Base-by-base conservation (phyloP, 1,140 invertebrate species). In the Neomicropteryx cornuta region DNA sequence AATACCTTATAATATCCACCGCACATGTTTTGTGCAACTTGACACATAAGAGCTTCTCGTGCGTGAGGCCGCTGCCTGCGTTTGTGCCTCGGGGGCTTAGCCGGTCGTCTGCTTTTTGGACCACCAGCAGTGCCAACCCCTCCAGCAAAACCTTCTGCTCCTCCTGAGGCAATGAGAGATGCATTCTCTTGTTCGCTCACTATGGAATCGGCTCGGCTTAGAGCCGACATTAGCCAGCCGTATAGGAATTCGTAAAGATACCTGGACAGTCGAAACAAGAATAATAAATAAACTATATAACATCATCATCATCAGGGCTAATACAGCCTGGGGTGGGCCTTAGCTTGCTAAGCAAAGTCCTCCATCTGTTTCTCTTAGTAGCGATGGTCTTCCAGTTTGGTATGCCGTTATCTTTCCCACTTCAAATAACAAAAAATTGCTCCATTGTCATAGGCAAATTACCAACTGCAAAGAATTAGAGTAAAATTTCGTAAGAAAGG, bases 171-270 rank as follows among this genome's bases (percentile, higher is more conserved):
- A 62, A 73, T 59, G 71, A 75, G 46, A 52, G 64, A 66, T 24
- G 61, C 68, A 32, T 73, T 68, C 47, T 91, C 86, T 51, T 87
- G 81, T 43, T 88, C 86, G 31, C 79, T 62, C 19, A 90, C 62
- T 47, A 90, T 83, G 16, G 76, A 83, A 52, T 94, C 89, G 0
- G 93, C 93, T 47, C 91, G 72, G 2, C 83, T 85, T 23, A 97
- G 68, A 0, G 92, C 87, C 1, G 90, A 94, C 2, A 91, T 79
- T 19, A 96, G 62, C 87, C 92, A 97, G 6, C 87, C 87, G 56
- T 91, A 96, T 3, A 97, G 66, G 61, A 94, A 90, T 67, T 97
- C 92, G 62, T 92, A 92, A 18, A 97, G 65, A 63, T 98, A 97
- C 81, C 81, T 84, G 50, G 5, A 44, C 22, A 13, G 14, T 17